Percentiles rank a stretch among this genome's conserved stretches.
These are phyloP conservation scores for Gallinago stenura DNA, from an alignment of 2,797 vertebrate species.

Conservation along the genomic window DNA sequence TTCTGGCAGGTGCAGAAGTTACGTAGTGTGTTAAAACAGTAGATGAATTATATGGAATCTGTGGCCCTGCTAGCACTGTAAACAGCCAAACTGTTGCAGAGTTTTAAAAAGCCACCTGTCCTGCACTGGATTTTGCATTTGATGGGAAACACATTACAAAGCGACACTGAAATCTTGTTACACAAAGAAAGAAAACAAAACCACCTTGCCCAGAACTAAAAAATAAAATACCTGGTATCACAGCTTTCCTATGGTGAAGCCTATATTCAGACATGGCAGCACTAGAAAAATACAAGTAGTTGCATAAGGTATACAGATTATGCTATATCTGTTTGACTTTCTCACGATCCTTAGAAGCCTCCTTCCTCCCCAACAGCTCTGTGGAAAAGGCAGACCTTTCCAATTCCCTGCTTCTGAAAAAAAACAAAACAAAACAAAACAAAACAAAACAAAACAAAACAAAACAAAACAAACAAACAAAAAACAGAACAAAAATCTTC, in stretches of 20 bases:
- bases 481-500: background rate
- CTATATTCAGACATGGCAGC: background rate
- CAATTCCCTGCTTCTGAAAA: background rate
- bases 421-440: background rate
- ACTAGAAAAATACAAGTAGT: background rate
- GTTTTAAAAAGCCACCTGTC: slow-evolving; percentile 15
- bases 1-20: background rate
- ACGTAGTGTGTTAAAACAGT: background rate
- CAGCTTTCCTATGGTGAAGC: background rate
- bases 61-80: background rate
- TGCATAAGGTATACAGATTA: background rate
- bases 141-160: background rate
- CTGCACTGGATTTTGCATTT: background rate
- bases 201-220: background rate
- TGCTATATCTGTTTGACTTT: background rate
- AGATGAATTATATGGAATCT: background rate
- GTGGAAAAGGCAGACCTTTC: background rate
- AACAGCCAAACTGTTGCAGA: background rate
- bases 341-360: background rate
- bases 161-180: background rate
- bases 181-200: background rate
- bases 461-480: too few species aligned
- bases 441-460: too few species aligned
- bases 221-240: fast-evolving
- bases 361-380: background rate